A percentile compares a stretch with the other conserved stretches of the same genome.
phyloP scores from a whole-genome alignment of 2,888 invertebrate genomes.

The Drosophila parthenogenetica region DNA sequence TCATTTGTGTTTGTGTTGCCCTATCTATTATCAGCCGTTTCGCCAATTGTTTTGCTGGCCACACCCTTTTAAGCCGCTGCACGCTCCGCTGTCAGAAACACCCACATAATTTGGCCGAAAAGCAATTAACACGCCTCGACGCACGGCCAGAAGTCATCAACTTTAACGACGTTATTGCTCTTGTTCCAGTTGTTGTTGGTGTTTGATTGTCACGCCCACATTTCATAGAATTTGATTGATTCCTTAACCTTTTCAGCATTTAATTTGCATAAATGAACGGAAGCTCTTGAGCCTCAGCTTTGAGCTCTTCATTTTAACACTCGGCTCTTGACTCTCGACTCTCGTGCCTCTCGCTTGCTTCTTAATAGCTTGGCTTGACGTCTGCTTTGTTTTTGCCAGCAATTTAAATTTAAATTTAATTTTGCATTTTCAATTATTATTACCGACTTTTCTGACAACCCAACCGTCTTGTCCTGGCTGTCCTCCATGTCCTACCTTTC shows the following conservation, averaged over 20 bases:
- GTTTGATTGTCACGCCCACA: conserved; percentile 48
- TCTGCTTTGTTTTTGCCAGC: conserved; percentile 35
- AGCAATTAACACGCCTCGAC: conserved; percentile 70
- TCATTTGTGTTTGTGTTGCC: conserved; percentile 20
- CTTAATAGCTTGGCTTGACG: conserved; percentile 34
- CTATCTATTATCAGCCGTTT: conserved; percentile 23
- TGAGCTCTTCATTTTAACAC: not conserved
- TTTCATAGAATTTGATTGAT: conserved; percentile 71
- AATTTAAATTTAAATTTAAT: conserved; percentile 67
- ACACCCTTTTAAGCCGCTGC: not conserved
- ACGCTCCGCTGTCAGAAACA: conserved; percentile 16
- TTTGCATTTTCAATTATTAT: conserved; percentile 75
- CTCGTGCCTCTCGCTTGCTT: not conserved
- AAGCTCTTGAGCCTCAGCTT: conserved; percentile 8
- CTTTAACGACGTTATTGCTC: conserved; percentile 10
- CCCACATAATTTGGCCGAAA: conserved; percentile 40
- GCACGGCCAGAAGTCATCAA: conserved; percentile 57
- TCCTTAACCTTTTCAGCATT: conserved; percentile 57
- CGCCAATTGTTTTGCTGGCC: conserved; percentile 21
- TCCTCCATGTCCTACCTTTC: not conserved
- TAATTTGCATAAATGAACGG: conserved; percentile 72
- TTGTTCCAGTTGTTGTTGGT: conserved; percentile 11
- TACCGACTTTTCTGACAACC: conserved; percentile 42
- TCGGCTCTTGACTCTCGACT: not conserved
- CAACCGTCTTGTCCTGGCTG: not conserved